Percentiles rank a stretch among this genome's conserved stretches.
phyloP scores from a whole-genome alignment of 2,797 vertebrate genomes.

The Gymnothorax javanicus region DNA sequence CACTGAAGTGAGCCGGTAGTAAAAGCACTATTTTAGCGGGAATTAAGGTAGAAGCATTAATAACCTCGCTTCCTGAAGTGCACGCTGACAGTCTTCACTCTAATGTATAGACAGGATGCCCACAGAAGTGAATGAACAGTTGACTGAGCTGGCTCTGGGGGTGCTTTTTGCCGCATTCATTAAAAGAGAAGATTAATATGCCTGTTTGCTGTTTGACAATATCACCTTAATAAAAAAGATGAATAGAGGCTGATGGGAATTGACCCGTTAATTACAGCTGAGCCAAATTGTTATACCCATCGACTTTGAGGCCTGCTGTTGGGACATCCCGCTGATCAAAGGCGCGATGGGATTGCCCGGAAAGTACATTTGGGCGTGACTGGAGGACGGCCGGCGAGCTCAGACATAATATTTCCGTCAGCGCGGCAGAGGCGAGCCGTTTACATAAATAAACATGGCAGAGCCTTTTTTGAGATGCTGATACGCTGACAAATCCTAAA shows the following conservation, averaged over 20 bases:
- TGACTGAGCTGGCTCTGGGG: background rate
- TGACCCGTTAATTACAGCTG: conserved; percentile 9
- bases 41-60: background rate
- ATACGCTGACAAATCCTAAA: conserved; percentile 34
- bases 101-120: background rate
- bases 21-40: background rate
- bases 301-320: background rate
- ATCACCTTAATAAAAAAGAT: background rate
- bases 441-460: conserved; percentile 39
- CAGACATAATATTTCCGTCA: conserved; percentile 37
- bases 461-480: conserved; percentile 18
- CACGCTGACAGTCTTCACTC: background rate
- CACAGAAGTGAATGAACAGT: background rate
- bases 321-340: background rate
- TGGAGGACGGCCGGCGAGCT: background rate
- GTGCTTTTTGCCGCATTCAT: conserved; percentile 1
- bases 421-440: conserved; percentile 44
- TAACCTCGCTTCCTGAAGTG: background rate
- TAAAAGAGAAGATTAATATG: conserved; percentile 14
- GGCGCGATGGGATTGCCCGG: background rate
- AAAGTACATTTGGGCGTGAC: background rate
- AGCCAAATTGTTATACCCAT: background rate
- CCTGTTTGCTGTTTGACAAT: conserved; percentile 12
- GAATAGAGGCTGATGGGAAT: background rate
- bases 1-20: background rate